A percentile compares a stretch with the other conserved stretches of the same genome.
Conservation (phyloP, 2,113 vertebrate species). For the Dipodomys merriami region DNA sequence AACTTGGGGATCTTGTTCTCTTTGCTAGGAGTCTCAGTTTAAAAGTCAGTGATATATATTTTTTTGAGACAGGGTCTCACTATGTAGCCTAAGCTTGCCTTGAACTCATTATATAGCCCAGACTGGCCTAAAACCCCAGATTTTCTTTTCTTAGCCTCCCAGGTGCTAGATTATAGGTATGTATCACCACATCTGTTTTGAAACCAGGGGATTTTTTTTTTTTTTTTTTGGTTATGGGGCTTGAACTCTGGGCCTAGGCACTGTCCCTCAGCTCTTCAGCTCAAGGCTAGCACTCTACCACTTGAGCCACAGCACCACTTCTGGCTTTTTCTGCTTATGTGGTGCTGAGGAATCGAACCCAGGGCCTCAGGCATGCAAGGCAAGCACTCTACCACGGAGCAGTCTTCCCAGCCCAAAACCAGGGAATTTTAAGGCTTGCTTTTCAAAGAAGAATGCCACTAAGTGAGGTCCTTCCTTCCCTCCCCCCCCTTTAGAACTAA, state of each 20-base stretch:
- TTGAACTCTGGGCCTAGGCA: too few species aligned
- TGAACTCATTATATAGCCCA: too few species aligned
- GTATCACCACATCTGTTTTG: not conserved
- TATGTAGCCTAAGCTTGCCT: not conserved
- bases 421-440: not conserved
- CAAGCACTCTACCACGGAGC: too few species aligned
- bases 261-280: too few species aligned
- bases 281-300: too few species aligned
- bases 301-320: too few species aligned
- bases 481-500: not conserved
- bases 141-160: not conserved
- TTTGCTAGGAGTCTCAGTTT: not conserved
- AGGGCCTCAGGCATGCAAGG: too few species aligned
- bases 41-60: conserved; percentile 15
- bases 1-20: not conserved
- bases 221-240: too few species aligned
- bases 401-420: not conserved
- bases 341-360: too few species aligned
- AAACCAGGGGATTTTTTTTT: not conserved
- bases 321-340: too few species aligned
- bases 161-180: not conserved
- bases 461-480: not conserved
- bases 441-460: not conserved
- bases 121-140: not conserved
- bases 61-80: not conserved